A percentile compares a stretch with the other conserved stretches of the same genome.
Conservation (phyloP, 1,140 invertebrate species). For the Trachymyrmex septentrionalis region DNA sequence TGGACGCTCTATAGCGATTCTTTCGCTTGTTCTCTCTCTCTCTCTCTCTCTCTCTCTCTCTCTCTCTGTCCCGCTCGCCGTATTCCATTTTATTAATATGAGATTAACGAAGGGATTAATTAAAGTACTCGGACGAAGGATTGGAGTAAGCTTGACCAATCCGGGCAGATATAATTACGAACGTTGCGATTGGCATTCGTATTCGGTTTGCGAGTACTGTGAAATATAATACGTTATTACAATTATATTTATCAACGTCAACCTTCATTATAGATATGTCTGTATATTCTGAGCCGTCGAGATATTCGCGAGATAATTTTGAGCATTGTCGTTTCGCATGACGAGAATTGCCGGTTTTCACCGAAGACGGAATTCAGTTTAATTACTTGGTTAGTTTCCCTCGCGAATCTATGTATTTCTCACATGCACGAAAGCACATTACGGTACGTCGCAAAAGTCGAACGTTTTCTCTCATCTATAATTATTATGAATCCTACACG, state of each 20-base stretch:
- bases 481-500: not conserved
- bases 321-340: slow-evolving; percentile 7
- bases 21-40: not conserved
- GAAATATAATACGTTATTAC: slow-evolving; percentile 58
- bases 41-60: not conserved
- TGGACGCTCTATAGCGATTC: slow-evolving; percentile 35
- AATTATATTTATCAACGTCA: slow-evolving; percentile 66
- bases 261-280: slow-evolving; percentile 42
- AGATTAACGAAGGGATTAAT: slow-evolving; percentile 79
- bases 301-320: slow-evolving; percentile 46
- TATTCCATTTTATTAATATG: slow-evolving; percentile 66
- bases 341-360: slow-evolving; percentile 10
- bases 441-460: slow-evolving; percentile 1
- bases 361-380: slow-evolving; percentile 30
- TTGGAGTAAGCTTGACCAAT: slow-evolving; percentile 27
- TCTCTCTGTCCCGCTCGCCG: not conserved
- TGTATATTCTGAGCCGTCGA: not conserved
- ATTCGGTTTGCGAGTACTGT: slow-evolving; percentile 20
- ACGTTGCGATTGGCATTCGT: slow-evolving; percentile 38
- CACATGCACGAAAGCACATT: not conserved
- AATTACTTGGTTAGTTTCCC: slow-evolving; percentile 51
- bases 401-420: not conserved
- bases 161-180: slow-evolving; percentile 45
- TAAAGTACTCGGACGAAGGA: slow-evolving; percentile 70
- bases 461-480: slow-evolving; percentile 18